Base-by-base conservation (phyloP, 2,113 vertebrate genomes). In the Aptenodytes forsteri region DNA sequence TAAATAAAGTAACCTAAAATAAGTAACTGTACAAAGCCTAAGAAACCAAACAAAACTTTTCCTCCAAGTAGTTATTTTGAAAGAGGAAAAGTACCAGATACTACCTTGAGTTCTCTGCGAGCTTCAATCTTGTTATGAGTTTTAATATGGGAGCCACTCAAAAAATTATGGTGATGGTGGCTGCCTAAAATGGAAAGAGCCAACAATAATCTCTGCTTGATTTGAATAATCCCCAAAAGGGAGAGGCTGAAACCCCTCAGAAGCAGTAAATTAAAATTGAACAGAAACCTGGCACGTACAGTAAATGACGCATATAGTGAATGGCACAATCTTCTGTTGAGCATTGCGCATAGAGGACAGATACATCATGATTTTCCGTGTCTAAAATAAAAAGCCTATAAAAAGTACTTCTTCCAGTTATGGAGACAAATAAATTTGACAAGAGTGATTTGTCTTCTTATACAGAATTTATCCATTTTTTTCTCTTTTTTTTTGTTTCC, bases 41-140 rank as follows among this genome's bases (percentile, higher is more conserved):
- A 96, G 95, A 94, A 96, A 94, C 93, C 80, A 90, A 96, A 97
- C 90, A 93, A 93, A 95, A 36, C 80, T 86, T 90, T 95, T 89
- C 47, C 47, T 89, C 65, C 64, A 84, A 89, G 67, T 1, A 58
- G 50, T 89, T 94, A 52, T 92, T 96, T 92, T 92, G 92, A 67
- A 95, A 87, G 72, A 90, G 47, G 61, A 95, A n/a, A 96, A 95
- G 17, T 89, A 95, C 55, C 80, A 90, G 83, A 76, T 88, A 81
- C 59, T 86, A 44, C 90, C 73, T 3, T 49, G 83, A 92, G 76
- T 75, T 80, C 88, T 71, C 66, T 64, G 70, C 0, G 0, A 94
- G 64, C 56, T 69, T 84, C 40, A 25, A 34, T 81, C 42, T 84
- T 87, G 46, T 94, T 90, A 70, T 10, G 50, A 29, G 21, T 23